Evolutionary conservation across 2,888 invertebrate species (phyloP), one percentile per base, ranked within the genome.

Genomic region (Chrysolina haemoptera): DNA sequence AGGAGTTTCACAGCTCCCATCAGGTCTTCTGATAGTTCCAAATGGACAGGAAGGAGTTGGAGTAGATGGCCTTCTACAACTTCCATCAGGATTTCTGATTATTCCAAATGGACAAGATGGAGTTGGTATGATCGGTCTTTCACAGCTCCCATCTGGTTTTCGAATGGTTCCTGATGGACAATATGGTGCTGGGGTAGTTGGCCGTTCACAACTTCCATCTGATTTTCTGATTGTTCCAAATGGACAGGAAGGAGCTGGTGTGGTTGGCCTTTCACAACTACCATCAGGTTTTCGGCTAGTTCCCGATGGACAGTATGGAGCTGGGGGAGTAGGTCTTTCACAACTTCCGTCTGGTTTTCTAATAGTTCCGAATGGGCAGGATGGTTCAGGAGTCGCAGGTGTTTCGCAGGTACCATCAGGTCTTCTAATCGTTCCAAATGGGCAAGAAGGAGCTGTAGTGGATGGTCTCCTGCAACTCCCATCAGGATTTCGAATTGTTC

Each of bases 331-430:
- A 41, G 70, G 50, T 22, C 16, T 64, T 12, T 63, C 66, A 53
- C 73, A 77, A 11, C 69, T 62, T 43, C 71, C 71, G 55, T 74
- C 72, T 12, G 78, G 79, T 48, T 68, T 65, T n/a, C 62, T 65
- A 22, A 62, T 46, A 27, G 71, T 35, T 16, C 76, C 76, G 18
- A 64, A 50, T 14, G 70, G 68, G 68, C 79, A 79, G 20, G 62
- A 70, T 46, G 78, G 77, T 63, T 68, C 73, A 41, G 77, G 77
- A 70, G 76, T 76, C 1, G 63, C 35, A 62, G 69, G 20, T 64
- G 27, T 62, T n/a, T 62, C 65, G 62, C 72, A 76, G 20, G 65
- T 50, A 59, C 70, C 70, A 62, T 55, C 48, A 16, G 76, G 68
- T 40, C 20, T 18, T 46, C 69, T 65, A 16, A 48, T 10, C 1